Base-by-base conservation (phyloP, 2,113 vertebrate genomes). In the Propithecus coquereli region DNA sequence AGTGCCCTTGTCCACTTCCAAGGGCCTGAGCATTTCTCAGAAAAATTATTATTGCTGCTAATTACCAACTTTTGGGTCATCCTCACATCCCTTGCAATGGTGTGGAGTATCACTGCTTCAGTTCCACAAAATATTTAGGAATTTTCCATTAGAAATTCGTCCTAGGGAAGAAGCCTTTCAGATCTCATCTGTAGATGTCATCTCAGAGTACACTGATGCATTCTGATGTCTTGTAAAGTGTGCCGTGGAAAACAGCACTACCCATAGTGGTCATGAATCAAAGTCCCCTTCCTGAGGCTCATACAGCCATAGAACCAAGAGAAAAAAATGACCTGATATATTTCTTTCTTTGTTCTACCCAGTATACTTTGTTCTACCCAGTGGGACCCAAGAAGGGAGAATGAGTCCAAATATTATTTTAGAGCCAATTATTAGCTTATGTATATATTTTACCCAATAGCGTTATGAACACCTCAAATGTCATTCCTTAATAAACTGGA, bases 131-230 rank as follows among this genome's bases (percentile, higher is more conserved):
- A 30, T 68, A 47, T 32, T 87, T 66, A 61, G 22, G 32, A 61
- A 95, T 76, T 82, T 88, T 81, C 40, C 54, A 61, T 32, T 86
- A 87, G 22, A 79, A 87, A 66, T 59, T 45, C 32, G 96, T 84
- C 25, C 16, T 76, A 71, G 59, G 16, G 65, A 90, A 89, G 23
- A 71, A 77, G 6, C 7, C 27, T 68, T 91, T 66, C 70, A 22
- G 23, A 66, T 70, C n/a, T 76, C 6, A 10, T 87, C 34, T 81
- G 3, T 47, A 76, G 43, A 71, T 66, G 4, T 40, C 34, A 61
- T 45, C 30, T 47, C 25, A 25, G 52, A 63, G 47, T 8, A 57
- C 1, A 16, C 18, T 37, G 27, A 12, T 76, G 14, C 12, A 63
- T 73, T 80, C 12, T 63, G 54, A 81, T 18, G 52, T 90, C 84